These are phyloP conservation scores for Nomada hirtipes DNA, from an alignment of 2,888 invertebrate genomes.

Conservation along the genomic window DNA sequence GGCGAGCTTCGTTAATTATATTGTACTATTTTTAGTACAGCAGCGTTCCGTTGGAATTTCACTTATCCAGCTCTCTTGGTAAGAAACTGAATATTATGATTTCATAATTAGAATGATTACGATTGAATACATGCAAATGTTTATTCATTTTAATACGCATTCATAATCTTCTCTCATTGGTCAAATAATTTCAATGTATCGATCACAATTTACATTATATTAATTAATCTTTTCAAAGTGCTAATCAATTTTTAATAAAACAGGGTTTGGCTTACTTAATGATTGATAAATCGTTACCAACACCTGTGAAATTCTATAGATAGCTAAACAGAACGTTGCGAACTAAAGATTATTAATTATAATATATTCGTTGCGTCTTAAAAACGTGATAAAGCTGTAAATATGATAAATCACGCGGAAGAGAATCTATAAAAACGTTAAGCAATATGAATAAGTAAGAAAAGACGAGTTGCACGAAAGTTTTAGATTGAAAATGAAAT, in stretches of 20 bases:
- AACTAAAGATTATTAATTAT: background rate
- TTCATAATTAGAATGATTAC: too few relatives aligned
- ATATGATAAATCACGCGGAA: background rate
- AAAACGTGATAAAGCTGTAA: background rate
- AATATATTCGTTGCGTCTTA: background rate
- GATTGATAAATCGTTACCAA: background rate
- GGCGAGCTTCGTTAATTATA: too few relatives aligned
- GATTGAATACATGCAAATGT: background rate
- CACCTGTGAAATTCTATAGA: background rate
- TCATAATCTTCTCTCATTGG: background rate
- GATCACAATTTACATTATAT: background rate
- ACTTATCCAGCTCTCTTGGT: constrained; percentile 30
- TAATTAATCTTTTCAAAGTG: background rate
- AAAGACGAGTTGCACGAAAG: background rate
- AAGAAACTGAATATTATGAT: constrained; percentile 8
- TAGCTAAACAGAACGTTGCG: background rate
- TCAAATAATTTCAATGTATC: background rate
- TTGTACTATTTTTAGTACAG: too few relatives aligned
- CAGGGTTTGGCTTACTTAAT: background rate
- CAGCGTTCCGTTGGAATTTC: background rate
- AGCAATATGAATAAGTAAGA: background rate
- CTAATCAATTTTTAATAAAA: background rate
- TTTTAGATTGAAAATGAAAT: background rate
- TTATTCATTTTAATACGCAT: background rate
- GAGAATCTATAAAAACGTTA: too few relatives aligned